phyloP scores from a whole-genome alignment of 2,888 invertebrate genomes.

The Thumatha senex region DNA sequence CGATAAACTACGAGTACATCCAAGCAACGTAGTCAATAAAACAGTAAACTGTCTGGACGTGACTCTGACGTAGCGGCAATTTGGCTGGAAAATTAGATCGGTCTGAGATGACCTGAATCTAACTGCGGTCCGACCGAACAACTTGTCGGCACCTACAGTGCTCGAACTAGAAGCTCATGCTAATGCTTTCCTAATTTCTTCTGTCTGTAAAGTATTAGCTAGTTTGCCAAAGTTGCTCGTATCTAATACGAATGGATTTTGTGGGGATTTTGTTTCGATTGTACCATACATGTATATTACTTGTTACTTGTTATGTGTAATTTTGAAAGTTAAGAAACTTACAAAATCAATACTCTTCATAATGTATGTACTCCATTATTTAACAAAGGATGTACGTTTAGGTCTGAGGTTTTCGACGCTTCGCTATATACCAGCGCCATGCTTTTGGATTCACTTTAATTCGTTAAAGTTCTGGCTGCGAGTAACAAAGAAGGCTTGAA shows the following conservation, averaged over 20 bases:
- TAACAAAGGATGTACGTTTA: too few relatives aligned
- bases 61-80: conserved; percentile 24
- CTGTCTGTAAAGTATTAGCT: conserved; percentile 1
- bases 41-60: conserved; percentile 10
- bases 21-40: conserved; percentile 9
- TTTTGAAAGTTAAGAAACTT: too few relatives aligned
- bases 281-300: neutral
- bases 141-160: conserved; percentile 18
- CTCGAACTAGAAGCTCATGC: conserved; percentile 22
- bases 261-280: neutral
- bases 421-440: too few relatives aligned
- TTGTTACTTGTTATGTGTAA: too few relatives aligned
- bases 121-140: conserved; percentile 9
- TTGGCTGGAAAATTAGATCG: conserved; percentile 35
- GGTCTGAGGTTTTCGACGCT: too few relatives aligned
- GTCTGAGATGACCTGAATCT: conserved; percentile 11
- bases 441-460: too few relatives aligned
- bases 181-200: conserved; percentile 40
- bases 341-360: too few relatives aligned
- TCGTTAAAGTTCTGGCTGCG: too few relatives aligned
- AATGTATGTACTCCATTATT: too few relatives aligned
- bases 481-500: too few relatives aligned
- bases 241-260: neutral
- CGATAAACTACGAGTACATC: conserved; percentile 1
- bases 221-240: neutral